These are phyloP conservation scores for Malacoctenus gilli DNA, from an alignment of 2,797 vertebrate genomes.

Conservation along the genomic window DNA sequence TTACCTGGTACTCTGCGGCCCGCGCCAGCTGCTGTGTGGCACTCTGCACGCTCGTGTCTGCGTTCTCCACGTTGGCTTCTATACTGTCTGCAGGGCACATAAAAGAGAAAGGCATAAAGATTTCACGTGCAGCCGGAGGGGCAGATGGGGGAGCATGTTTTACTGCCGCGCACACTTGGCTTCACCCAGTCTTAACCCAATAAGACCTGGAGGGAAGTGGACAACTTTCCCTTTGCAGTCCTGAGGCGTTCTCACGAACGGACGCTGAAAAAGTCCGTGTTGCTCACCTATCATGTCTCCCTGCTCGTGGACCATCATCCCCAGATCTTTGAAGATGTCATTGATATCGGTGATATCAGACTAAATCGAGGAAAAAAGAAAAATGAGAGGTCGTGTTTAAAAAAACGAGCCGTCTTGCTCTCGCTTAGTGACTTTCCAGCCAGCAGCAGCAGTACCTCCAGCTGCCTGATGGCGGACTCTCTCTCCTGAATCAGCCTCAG, in stretches of 20 bases:
- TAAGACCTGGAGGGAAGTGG: not conserved
- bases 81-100: slow-evolving; percentile 84
- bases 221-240: no score
- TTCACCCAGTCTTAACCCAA: not conserved
- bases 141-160: not conserved
- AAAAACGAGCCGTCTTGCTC: not conserved
- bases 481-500: slow-evolving; percentile 92
- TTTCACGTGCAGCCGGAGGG: not conserved
- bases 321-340: slow-evolving; percentile 98
- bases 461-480: slow-evolving; percentile 89
- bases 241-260: no score
- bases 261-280: no score
- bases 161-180: not conserved
- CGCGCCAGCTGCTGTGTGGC: slow-evolving; percentile 90
- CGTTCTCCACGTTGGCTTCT: slow-evolving; percentile 93
- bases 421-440: slow-evolving; percentile 86
- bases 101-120: not conserved
- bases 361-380: slow-evolving; percentile 74
- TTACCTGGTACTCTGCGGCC: slow-evolving; percentile 93
- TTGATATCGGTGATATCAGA: slow-evolving; percentile 97
- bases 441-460: slow-evolving; percentile 84
- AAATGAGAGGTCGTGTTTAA: not conserved
- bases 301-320: slow-evolving; percentile 97
- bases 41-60: slow-evolving; percentile 87
- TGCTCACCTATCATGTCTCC: slow-evolving; percentile 97